Evolutionary conservation across 2,797 vertebrate genomes (phyloP), one percentile per base, ranked within the genome.

Genomic region (Anguilla pacifica): DNA sequence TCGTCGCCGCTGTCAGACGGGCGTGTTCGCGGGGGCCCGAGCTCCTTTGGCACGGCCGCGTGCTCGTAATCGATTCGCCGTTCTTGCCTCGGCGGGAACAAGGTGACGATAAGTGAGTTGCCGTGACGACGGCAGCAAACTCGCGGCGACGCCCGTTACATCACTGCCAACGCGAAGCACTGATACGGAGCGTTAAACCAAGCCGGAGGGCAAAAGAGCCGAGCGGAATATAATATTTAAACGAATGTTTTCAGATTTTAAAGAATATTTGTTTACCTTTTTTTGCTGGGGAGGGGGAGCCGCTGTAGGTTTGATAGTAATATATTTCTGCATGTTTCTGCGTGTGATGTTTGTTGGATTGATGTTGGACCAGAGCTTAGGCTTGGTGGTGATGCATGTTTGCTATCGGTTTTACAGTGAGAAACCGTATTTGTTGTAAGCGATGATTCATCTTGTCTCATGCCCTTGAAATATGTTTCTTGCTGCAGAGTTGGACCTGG

Each of bases 51-150:
- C n/a, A n/a, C n/a, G n/a, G 96, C 95, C 95, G 94, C 95, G 94
- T 94, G 94, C 92, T 94, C 92, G 93, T 96, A 96, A 97, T 96
- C 95, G 95, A 96, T 96, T 96, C 95, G 94, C 91, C 95, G 96
- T 96, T 96, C 93, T 95, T 1, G 95, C 95, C 90, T 88, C 91
- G 89, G 89, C 92, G 89, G 91, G 96, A 96, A 96, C 95, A 95
- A 94, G 93, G 93, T 88, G 70, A 84, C 95, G 95, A 96, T 96
- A 96, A 95, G 93, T 85, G 87, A 91, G 92, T 89, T 86, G 92
- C 93, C 84, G 88, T 88, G 86, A 74, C 91, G 91, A 94, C 91
- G 91, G 92, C 91, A 94, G 92, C 92, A 94, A 95, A 92, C 87
- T 94, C 91, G 94, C 91, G 89, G 90, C 92, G 92, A 95, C 93